phyloP scores from a whole-genome alignment of 2,113 vertebrate species.

The Holacanthus passer region DNA sequence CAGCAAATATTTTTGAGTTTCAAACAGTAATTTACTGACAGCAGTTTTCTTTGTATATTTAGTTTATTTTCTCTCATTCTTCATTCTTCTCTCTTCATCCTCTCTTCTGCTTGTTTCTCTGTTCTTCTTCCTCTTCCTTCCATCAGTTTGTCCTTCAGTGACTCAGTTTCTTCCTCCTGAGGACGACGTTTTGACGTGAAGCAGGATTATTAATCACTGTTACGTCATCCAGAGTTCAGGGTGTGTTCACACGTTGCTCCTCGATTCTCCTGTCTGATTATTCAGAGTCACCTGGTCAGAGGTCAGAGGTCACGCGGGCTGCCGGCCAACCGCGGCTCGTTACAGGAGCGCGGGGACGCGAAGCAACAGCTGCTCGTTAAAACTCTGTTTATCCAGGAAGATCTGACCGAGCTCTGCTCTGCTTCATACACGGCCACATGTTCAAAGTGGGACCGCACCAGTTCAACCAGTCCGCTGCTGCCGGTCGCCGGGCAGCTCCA shows the following conservation, averaged over 20 bases:
- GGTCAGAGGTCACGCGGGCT: constrained; percentile 39
- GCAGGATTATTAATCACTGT: constrained; percentile 4
- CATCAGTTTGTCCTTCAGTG: not conserved
- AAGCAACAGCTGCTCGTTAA: constrained; percentile 40
- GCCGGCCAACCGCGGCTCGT: constrained; percentile 16
- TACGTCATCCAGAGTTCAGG: not conserved
- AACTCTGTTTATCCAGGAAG: constrained; percentile 20
- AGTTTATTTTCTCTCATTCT: not conserved
- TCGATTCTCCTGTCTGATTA: not conserved
- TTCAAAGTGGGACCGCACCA: constrained; percentile 15
- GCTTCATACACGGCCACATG: not conserved
- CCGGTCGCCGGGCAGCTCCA: too few species aligned
- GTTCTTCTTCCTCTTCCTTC: not conserved
- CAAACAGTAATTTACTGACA: not conserved
- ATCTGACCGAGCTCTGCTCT: constrained; percentile 3
- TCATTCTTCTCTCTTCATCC: not conserved
- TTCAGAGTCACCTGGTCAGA: constrained; percentile 8
- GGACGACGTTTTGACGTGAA: not conserved
- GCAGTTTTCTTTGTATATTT: not conserved
- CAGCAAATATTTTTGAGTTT: not conserved
- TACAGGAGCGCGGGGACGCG: constrained; percentile 5
- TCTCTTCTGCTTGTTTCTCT: not conserved
- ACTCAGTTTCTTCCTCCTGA: not conserved
- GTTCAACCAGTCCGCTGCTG: not conserved
- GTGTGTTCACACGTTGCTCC: not conserved